Evolutionary conservation across 2,113 vertebrate genomes (phyloP).

Genomic region (Hemiprocne comata): DNA sequence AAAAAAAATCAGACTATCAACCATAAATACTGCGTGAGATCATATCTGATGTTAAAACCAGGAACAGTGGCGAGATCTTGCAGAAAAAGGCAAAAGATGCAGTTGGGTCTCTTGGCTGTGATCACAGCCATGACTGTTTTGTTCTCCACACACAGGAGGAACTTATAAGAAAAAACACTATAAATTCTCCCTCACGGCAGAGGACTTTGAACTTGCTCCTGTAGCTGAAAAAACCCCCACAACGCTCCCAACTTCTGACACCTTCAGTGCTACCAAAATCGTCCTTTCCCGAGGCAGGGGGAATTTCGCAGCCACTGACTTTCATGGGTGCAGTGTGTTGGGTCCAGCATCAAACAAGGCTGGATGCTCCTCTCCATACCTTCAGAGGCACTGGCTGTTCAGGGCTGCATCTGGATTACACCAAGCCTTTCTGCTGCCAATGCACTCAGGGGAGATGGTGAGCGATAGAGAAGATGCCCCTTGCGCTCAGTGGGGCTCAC

Average conservation of each 20-base stretch:
- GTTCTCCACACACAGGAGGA: accelerated
- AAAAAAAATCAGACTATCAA: background rate
- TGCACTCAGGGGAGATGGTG: background rate
- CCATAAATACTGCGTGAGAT: background rate
- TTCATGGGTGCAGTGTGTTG: background rate
- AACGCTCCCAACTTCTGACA: too few species aligned
- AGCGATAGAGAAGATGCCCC: background rate
- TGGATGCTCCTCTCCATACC: background rate
- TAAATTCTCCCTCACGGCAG: background rate
- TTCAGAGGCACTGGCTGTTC: accelerated
- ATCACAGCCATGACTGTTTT: background rate
- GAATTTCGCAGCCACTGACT: background rate
- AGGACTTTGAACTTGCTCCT: background rate
- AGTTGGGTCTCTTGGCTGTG: background rate
- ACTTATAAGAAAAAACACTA: background rate
- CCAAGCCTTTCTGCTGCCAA: background rate
- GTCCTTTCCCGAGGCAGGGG: background rate
- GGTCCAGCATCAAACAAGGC: background rate
- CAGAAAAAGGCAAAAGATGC: background rate
- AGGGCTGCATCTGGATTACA: background rate
- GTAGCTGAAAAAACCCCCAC: background rate
- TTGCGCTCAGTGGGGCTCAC: accelerated
- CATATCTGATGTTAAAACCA: background rate
- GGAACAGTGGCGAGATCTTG: background rate
- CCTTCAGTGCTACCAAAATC: too few species aligned